These are phyloP conservation scores for Gnathonemus echidnorhynchus DNA, from an alignment of 2,113 vertebrate genomes.

Conservation along the genomic window DNA sequence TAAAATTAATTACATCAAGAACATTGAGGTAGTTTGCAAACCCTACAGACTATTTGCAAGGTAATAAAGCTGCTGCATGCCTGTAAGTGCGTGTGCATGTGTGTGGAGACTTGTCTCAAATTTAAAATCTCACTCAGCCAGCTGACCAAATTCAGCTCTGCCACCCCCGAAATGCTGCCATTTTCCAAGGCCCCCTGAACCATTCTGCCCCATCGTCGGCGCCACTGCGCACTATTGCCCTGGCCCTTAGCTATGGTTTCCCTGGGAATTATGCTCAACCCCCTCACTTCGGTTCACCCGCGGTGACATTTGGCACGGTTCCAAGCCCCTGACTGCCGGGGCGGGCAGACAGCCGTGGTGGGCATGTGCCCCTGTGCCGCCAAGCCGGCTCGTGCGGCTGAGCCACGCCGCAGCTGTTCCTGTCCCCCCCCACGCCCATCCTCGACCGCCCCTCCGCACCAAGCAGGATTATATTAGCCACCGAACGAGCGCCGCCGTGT, in stretches of 20 bases:
- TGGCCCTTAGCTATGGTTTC: background rate
- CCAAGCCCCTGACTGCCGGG: background rate
- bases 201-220: background rate
- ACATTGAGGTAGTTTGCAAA: background rate
- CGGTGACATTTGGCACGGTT: background rate
- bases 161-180: background rate
- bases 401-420: background rate
- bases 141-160: background rate
- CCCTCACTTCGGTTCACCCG: background rate
- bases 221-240: background rate
- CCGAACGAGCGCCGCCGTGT: background rate
- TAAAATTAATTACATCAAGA: background rate
- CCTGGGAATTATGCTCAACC: background rate
- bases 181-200: background rate
- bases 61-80: too few species aligned
- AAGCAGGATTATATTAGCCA: background rate
- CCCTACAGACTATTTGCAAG: background rate
- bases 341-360: background rate
- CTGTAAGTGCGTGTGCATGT: background rate
- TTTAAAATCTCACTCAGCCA: background rate
- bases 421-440: background rate
- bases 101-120: background rate
- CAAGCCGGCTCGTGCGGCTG: background rate
- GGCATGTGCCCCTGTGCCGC: background rate
- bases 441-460: background rate